Percentiles rank a stretch among this genome's conserved stretches.
phyloP scores from a whole-genome alignment of 2,113 vertebrate species.

The Origma solitaria region DNA sequence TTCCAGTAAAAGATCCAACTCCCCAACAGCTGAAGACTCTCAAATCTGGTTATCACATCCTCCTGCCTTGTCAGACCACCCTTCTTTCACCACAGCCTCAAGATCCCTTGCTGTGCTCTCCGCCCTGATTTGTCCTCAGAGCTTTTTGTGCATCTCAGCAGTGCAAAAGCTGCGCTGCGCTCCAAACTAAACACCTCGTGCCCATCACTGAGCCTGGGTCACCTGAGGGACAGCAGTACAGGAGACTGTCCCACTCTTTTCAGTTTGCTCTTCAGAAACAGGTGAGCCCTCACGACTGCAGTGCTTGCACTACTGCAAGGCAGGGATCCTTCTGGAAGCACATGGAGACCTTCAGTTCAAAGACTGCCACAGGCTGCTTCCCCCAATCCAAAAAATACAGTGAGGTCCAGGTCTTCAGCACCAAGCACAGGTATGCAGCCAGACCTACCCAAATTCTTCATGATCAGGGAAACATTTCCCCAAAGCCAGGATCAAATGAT shows the following conservation, averaged over 20 bases:
- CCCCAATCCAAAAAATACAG: neutral
- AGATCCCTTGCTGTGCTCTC: neutral
- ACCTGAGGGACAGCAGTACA: neutral
- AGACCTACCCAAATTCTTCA: neutral
- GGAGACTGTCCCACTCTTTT: neutral
- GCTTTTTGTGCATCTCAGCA: neutral
- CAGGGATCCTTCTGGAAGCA: neutral
- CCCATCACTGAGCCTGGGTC: neutral
- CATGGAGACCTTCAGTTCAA: fast-evolving
- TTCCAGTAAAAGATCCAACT: neutral
- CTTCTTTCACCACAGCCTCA: neutral
- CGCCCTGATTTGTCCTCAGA: neutral
- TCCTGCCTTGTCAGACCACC: neutral
- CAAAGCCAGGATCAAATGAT: neutral
- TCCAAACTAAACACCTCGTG: neutral
- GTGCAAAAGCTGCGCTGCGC: neutral
- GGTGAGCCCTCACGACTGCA: neutral
- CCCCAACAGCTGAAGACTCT: neutral
- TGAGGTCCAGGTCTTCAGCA: neutral
- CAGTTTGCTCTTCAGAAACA: neutral
- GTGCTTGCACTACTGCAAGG: neutral
- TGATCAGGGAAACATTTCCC: fast-evolving
- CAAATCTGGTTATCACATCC: neutral
- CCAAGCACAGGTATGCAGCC: neutral
- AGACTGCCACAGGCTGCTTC: neutral